A percentile compares a stretch with the other conserved stretches of the same genome.
Conservation (phyloP, 2,888 invertebrate genomes). For the Folsomia manolachei region DNA sequence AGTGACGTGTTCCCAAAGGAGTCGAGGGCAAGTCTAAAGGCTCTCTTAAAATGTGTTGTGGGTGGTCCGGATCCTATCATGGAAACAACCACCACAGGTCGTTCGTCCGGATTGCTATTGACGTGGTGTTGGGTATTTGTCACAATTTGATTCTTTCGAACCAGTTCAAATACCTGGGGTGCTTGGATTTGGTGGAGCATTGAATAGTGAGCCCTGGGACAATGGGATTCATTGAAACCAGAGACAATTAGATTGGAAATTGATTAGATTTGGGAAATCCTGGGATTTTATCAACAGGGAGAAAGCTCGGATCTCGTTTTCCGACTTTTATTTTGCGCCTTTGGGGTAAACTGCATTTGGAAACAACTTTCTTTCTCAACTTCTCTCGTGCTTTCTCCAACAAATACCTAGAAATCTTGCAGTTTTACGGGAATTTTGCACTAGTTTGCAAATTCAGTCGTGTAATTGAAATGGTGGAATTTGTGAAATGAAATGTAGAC, state of each 20-base stretch:
- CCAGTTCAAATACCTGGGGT: constrained; percentile 7
- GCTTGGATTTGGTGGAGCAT: too few species aligned
- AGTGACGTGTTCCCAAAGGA: constrained; percentile 38
- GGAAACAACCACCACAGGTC: constrained; percentile 64
- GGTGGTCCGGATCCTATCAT: constrained; percentile 60
- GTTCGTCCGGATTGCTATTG: neutral
- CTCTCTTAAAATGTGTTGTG: constrained; percentile 34
- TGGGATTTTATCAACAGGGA: too few species aligned
- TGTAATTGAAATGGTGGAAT: too few species aligned
- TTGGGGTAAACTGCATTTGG: neutral
- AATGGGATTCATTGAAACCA: neutral
- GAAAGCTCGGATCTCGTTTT: neutral
- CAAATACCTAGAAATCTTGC: neutral
- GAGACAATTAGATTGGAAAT: too few species aligned
- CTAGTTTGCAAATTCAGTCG: too few species aligned
- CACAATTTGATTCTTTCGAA: neutral
- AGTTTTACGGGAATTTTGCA: too few species aligned
- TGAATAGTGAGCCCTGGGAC: too few species aligned
- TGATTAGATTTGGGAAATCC: too few species aligned
- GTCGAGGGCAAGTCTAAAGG: constrained; percentile 43
- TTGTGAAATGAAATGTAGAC: too few species aligned
- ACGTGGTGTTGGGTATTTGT: neutral
- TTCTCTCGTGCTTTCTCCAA: neutral
- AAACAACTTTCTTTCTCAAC: neutral
- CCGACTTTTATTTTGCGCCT: neutral